These are phyloP conservation scores for Leuciscus idus DNA, from an alignment of 2,113 vertebrate species.

Conservation along the genomic window DNA sequence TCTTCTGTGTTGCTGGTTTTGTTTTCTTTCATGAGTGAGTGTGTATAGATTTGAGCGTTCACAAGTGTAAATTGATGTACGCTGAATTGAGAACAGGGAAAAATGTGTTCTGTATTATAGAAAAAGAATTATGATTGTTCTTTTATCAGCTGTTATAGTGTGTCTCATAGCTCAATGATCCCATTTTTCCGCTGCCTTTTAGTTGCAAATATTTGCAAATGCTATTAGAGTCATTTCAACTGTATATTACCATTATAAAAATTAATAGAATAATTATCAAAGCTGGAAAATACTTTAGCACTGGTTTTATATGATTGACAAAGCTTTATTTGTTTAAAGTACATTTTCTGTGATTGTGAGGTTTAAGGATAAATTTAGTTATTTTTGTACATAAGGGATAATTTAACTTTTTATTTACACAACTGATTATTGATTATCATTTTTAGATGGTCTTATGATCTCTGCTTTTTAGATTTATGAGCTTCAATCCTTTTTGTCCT, in stretches of 20 bases:
- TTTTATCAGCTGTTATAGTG: not conserved
- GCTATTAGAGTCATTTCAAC: not conserved
- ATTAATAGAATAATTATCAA: not conserved
- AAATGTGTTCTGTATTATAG: not conserved
- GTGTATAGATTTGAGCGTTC: not conserved
- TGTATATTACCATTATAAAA: conserved; percentile 7
- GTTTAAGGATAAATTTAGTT: not conserved
- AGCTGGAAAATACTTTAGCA: not conserved
- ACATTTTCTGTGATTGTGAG: not conserved
- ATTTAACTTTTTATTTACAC: not conserved
- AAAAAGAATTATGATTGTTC: not conserved
- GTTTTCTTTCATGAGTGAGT: not conserved
- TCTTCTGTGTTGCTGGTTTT: not conserved
- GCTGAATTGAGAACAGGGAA: not conserved
- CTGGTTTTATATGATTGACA: not conserved
- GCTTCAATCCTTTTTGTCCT: not conserved
- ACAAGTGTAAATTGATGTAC: not conserved
- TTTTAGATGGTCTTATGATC: not conserved
- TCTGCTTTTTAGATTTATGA: not conserved
- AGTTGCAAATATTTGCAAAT: conserved; percentile 19
- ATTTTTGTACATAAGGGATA: not conserved
- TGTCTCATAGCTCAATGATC: not conserved
- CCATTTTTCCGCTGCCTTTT: not conserved
- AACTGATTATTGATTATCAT: not conserved
- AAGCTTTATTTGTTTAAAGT: not conserved